Evolutionary conservation across 2,797 vertebrate genomes (phyloP), one percentile per base, ranked within the genome.

Genomic region (Scolopax bukidnonensis): DNA sequence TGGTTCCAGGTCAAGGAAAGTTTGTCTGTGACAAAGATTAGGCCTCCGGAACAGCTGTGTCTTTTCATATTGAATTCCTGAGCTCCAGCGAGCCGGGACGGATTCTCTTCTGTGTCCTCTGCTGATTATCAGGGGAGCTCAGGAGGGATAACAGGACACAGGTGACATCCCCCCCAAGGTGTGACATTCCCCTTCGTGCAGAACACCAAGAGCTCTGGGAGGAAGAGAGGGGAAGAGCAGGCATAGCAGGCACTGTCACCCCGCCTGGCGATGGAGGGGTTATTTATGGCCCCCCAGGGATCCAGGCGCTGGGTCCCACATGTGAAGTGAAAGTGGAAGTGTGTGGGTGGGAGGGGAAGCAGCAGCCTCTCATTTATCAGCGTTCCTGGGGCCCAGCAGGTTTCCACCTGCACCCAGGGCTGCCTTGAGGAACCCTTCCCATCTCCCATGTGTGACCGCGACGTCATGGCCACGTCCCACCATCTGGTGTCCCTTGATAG

Each of bases 271-370:
- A 80, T 21, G 93, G 94, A 47, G 63, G 43, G 70, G 65, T 96
- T 96, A 90, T 96, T 97, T 94, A 95, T 68, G 80, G 69, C 70
- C 60, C 19, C 16, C 93, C 89, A 78, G 43, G 81, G 77, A 91
- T 79, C 11, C 14, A 69, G 82, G 85, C 28, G 81, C 94, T 94
- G 87, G 78, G 83, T 91, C 89, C 93, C 95, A 96, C 95, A 89
- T 95, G 94, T 91, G 96, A 97, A 97, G 91, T 89, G 89, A 94
- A 92, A 95, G 90, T 89, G 81, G 83, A 91, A 92, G 83, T 89
- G 93, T 88, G 95, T 96, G 96, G 94, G 95, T 89, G 95, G 95
- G 94, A 93, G 78, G 91, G 89, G 93, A 96, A 97, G 92, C 70
- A 47, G 81, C 74, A 87, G 80, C 59, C 7, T 74, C 82, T 86